Evolutionary conservation across 2,797 vertebrate genomes (phyloP).

Genomic region (Pangasius mekongensis): DNA sequence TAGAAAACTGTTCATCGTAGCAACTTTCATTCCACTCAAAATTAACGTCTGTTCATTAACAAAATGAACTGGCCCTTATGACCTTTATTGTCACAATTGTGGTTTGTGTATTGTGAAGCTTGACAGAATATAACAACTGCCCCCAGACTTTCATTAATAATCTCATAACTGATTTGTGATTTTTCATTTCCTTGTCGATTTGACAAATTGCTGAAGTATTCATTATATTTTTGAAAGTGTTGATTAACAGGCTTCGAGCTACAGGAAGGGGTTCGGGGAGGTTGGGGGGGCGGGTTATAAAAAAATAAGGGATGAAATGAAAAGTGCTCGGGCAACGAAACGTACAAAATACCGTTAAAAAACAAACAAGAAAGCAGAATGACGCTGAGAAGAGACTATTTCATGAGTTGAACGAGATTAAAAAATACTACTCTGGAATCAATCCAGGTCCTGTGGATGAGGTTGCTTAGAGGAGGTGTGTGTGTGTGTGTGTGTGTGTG

Average conservation of each 20-base stretch:
- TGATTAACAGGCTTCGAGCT: not conserved
- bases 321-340: conserved; percentile 31
- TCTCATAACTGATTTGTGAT: not conserved
- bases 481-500: conserved; percentile 37
- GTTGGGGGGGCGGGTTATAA: not conserved
- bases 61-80: not conserved
- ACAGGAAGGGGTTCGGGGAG: not conserved
- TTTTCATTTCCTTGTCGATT: not conserved
- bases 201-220: not conserved
- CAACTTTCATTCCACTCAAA: not conserved
- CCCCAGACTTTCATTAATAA: not conserved
- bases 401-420: conserved; percentile 77
- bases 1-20: not conserved
- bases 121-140: not conserved
- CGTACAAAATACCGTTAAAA: conserved; percentile 45
- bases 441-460: conserved; percentile 72
- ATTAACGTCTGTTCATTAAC: not conserved
- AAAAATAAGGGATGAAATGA: conserved; percentile 32
- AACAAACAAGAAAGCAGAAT: conserved; percentile 60
- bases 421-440: conserved; percentile 73
- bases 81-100: not conserved
- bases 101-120: not conserved
- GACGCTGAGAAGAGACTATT: conserved; percentile 71
- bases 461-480: conserved; percentile 63
- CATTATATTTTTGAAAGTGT: not conserved